Evolutionary conservation across 2,797 vertebrate genomes (phyloP).

Genomic region (Epinephelus malabaricus): DNA sequence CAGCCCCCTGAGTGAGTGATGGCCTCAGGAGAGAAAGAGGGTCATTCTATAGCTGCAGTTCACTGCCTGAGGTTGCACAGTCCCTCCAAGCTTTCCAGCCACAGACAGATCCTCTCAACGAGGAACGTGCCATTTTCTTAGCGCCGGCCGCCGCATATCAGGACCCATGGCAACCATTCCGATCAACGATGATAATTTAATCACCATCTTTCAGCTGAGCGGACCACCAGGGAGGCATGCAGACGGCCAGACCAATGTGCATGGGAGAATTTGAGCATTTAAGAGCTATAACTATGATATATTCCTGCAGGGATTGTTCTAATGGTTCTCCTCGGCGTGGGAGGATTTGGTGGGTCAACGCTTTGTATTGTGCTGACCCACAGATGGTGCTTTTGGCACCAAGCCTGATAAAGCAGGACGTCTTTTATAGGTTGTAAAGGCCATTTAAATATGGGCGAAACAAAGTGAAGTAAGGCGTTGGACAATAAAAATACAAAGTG

Average conservation of each 20-base stretch:
- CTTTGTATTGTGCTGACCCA: conserved; percentile 32
- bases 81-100: conserved; percentile 10
- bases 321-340: conserved; percentile 16
- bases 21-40: conserved; percentile 25
- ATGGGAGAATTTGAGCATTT: conserved; percentile 20
- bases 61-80: conserved; percentile 29
- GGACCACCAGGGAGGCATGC: conserved; percentile 39
- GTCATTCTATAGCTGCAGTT: conserved; percentile 33
- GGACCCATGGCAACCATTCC: conserved; percentile 39
- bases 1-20: conserved; percentile 6
- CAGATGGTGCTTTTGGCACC: conserved; percentile 33
- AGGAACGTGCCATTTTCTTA: conserved; percentile 35
- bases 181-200: conserved; percentile 42
- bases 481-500: no score
- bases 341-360: conserved; percentile 43
- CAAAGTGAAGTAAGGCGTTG: no score
- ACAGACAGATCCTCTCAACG: conserved; percentile 66
- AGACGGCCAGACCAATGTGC: background rate
- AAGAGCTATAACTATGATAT: conserved; percentile 40
- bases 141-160: conserved; percentile 29
- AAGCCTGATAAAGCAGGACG: conserved; percentile 35
- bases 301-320: conserved; percentile 41
- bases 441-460: no score
- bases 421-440: background rate
- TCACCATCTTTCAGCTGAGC: conserved; percentile 47